Percentiles rank a stretch among this genome's conserved stretches.
Evolutionary conservation across 2,888 invertebrate species (phyloP).

Genomic region (Pyralis farinalis): DNA sequence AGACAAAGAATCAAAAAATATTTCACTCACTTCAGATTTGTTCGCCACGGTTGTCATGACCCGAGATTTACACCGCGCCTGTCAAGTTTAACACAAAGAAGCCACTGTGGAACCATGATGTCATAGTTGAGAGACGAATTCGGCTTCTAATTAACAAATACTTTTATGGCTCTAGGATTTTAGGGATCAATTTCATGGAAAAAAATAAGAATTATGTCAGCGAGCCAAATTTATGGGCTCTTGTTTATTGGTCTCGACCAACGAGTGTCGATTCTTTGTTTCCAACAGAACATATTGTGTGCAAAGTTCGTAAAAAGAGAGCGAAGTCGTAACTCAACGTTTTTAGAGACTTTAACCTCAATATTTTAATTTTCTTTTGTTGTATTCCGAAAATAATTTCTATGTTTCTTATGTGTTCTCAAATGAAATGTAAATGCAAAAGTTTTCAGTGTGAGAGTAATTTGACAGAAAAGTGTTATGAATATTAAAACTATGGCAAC

Average conservation of each 20-base stretch:
- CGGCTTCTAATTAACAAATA: constrained; percentile 5
- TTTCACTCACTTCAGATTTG: constrained; percentile 59
- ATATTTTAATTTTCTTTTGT: constrained; percentile 6
- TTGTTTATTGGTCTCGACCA: not conserved
- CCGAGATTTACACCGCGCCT: constrained; percentile 68
- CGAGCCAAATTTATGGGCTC: constrained; percentile 2
- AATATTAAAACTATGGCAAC: no score
- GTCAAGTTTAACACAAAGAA: constrained; percentile 66
- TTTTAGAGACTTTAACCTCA: constrained; percentile 6
- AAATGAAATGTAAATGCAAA: no score
- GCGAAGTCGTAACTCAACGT: constrained; percentile 6
- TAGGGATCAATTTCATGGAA: constrained; percentile 5
- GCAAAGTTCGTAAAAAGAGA: not conserved
- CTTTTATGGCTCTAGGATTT: constrained; percentile 2
- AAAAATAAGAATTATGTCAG: constrained; percentile 9
- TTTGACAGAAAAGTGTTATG: no score
- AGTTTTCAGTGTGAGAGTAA: no score
- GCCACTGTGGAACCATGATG: constrained; percentile 67
- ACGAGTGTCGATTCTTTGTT: not conserved
- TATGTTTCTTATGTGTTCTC: no score
- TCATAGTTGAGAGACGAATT: constrained; percentile 34
- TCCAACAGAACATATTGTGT: not conserved
- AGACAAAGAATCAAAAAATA: constrained; percentile 39
- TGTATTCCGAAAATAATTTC: constrained; percentile 3
- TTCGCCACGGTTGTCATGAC: constrained; percentile 60